These are phyloP conservation scores for Epistrophella euchroma DNA, from an alignment of 2,888 invertebrate species.

Conservation along the genomic window DNA sequence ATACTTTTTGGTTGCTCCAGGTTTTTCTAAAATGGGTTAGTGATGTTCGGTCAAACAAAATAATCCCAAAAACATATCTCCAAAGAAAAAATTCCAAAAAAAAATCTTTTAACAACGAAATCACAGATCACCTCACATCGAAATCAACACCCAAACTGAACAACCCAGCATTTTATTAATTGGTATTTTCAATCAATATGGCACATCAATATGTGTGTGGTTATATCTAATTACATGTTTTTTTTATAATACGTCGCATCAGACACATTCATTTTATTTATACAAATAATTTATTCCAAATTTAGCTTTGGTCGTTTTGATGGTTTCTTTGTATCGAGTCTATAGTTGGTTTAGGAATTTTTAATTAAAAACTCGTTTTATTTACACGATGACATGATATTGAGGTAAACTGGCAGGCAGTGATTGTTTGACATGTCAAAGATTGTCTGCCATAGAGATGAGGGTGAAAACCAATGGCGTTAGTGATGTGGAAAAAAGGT, in stretches of 20 bases:
- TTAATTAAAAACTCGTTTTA: slow-evolving; percentile 25
- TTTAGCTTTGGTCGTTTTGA: neutral
- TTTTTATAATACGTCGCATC: neutral
- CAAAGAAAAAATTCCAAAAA: no score
- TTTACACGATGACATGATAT: slow-evolving; percentile 12
- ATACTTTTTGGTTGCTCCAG: no score
- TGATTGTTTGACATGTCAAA: slow-evolving; percentile 29
- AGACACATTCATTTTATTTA: neutral
- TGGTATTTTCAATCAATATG: no score
- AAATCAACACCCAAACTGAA: no score
- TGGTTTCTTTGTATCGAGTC: neutral
- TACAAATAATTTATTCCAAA: neutral
- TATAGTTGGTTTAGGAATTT: slow-evolving; percentile 1
- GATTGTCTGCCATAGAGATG: neutral
- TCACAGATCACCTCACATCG: no score
- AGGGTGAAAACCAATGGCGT: slow-evolving; percentile 9
- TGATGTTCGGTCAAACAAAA: no score
- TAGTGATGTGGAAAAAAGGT: slow-evolving; percentile 39
- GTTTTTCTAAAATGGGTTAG: no score
- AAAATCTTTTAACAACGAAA: no score
- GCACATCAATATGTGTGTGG: no score
- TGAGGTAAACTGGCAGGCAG: slow-evolving; percentile 24
- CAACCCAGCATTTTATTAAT: no score
- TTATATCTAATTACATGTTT: neutral
- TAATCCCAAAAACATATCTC: no score